Evolutionary conservation across 1,140 invertebrate species (phyloP), one percentile per base, ranked within the genome.

Genomic region (Mya arenaria): DNA sequence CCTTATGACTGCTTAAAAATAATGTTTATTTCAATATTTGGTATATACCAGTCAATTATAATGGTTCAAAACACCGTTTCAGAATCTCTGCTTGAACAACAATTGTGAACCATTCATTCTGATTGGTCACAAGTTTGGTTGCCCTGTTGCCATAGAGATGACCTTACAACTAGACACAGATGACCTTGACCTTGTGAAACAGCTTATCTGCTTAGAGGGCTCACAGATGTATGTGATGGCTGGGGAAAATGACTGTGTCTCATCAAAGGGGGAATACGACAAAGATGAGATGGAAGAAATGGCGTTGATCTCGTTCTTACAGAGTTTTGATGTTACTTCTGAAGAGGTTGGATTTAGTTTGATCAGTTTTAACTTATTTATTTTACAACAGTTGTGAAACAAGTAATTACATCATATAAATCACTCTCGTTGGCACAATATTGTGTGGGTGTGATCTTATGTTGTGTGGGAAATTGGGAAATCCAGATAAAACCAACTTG

Each of bases 121-220:
- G 60, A 63, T 63, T 63, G 60, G 60, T 28, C 30, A 63, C 60
- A 63, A 32, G 60, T 28, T 63, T 23, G 60, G 10, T 6, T 63
- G 60, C 34, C 28, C 62, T 34, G 62, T 65, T 65, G 32, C 62
- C 36, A 65, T 65, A 65, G 62, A 65, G 32, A 65, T 65, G 62
- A 36, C 62, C 19, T 34, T 65, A 36, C 62, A 65, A 36, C 34
- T 65, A 1, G 30, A 65, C 32, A 13, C 28, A 30, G 28, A 13
- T 36, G 62, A 65, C 36, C 36, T 65, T 10, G 28, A 30, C 3
- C 10, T 65, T 8, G 32, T 65, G 1, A 65, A 65, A 23, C 62
- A 65, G n/a, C 28, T 65, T 6, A 34, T 65, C 28, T 65, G 62
- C n/a, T 34, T 65, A 17, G 62, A 65, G 36, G 62, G 62, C 17